Percentiles rank a stretch among this genome's conserved stretches.
Conservation (phyloP, 2,797 vertebrate species). For the Leptoclinus maculatus region DNA sequence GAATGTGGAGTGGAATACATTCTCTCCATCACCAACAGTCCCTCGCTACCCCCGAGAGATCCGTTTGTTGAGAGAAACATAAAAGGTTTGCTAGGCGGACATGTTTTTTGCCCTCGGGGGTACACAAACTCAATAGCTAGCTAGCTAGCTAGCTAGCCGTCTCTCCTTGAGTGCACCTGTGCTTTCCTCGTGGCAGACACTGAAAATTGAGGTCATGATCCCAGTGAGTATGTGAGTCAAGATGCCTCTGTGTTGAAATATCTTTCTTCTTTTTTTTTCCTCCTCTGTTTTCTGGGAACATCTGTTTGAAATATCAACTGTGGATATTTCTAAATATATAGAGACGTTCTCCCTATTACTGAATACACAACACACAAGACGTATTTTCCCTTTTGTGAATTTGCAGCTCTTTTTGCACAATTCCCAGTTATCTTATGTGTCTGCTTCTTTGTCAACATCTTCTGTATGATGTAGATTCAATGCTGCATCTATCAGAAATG, state of each 20-base stretch:
- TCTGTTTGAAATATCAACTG: constrained; percentile 51
- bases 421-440: not conserved
- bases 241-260: constrained; percentile 63
- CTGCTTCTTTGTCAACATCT: not conserved
- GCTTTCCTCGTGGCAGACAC: constrained; percentile 70
- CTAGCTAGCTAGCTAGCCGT: constrained; percentile 57
- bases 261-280: constrained; percentile 42
- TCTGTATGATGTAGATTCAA: not conserved
- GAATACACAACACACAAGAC: not conserved
- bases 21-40: constrained; percentile 50
- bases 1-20: constrained; percentile 56
- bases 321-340: constrained; percentile 2
- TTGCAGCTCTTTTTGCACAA: not conserved
- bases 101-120: constrained; percentile 70
- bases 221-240: constrained; percentile 65
- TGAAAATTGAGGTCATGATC: constrained; percentile 81
- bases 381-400: not conserved
- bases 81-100: constrained; percentile 74
- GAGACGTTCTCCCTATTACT: not conserved
- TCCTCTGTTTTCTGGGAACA: constrained; percentile 39
- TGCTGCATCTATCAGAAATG: not conserved
- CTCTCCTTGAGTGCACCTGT: constrained; percentile 71
- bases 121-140: constrained; percentile 74
- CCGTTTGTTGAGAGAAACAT: constrained; percentile 71
- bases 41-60: constrained; percentile 62